A percentile compares a stretch with the other conserved stretches of the same genome.
These are phyloP conservation scores for Drosophila kurseongensis DNA, from an alignment of 1,140 invertebrate species.

Conservation along the genomic window DNA sequence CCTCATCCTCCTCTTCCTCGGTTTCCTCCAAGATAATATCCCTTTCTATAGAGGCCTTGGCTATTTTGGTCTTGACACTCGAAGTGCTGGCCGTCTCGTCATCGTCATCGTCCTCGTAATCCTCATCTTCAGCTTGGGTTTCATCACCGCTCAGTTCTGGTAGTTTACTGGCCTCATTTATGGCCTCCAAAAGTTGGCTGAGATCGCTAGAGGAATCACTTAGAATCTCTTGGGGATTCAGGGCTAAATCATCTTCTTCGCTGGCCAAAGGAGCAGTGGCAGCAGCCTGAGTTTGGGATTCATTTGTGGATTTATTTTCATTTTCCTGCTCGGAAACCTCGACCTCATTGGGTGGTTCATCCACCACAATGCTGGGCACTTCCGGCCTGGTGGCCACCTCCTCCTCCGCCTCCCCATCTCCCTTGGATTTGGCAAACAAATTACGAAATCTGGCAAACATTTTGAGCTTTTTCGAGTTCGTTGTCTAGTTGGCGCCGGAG, in stretches of 20 bases:
- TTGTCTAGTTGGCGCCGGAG: slow-evolving; percentile 19
- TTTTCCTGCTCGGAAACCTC: slow-evolving; percentile 3
- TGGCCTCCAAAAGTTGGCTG: slow-evolving; percentile 54
- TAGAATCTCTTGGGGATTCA: slow-evolving; percentile 18
- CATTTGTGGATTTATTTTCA: slow-evolving; percentile 4
- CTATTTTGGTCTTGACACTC: slow-evolving; percentile 67
- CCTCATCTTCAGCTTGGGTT: slow-evolving; percentile 26
- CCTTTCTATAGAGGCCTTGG: slow-evolving; percentile 69
- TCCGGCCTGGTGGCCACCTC: not conserved
- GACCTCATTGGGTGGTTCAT: slow-evolving; percentile 31
- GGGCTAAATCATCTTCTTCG: slow-evolving; percentile 59
- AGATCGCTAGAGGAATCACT: slow-evolving; percentile 58
- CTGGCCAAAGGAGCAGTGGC: slow-evolving; percentile 52
- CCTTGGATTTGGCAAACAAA: slow-evolving; percentile 76
- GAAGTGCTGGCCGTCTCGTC: slow-evolving; percentile 71
- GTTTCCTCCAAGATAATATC: slow-evolving; percentile 59
- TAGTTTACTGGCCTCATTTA: slow-evolving; percentile 53
- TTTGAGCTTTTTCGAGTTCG: slow-evolving; percentile 11
- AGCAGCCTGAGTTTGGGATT: slow-evolving; percentile 3
- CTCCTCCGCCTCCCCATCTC: slow-evolving; percentile 31
- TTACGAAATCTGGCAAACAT: slow-evolving; percentile 83
- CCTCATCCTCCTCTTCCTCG: slow-evolving; percentile 29
- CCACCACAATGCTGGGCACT: slow-evolving; percentile 63
- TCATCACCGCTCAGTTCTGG: slow-evolving; percentile 54
- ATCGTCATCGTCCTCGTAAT: slow-evolving; percentile 56